phyloP scores from a whole-genome alignment of 2,888 invertebrate genomes.

The Ornithoptera alexandrae region DNA sequence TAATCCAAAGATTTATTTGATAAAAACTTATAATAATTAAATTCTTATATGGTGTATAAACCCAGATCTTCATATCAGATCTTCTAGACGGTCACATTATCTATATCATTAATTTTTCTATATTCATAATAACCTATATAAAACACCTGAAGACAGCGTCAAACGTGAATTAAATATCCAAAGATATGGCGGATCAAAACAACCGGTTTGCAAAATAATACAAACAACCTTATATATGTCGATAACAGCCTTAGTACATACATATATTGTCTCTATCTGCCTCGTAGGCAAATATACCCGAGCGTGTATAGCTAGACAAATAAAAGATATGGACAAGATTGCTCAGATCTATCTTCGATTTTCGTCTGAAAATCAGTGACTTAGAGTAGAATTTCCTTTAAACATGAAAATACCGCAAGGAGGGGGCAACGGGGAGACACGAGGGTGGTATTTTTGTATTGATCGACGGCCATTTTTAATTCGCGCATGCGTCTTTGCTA shows the following conservation, averaged over 20 bases:
- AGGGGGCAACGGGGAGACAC: constrained; percentile 52
- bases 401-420: constrained; percentile 34
- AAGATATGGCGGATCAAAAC: constrained; percentile 22
- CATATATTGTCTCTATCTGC: constrained; percentile 25
- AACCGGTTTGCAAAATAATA: constrained; percentile 19
- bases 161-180: not conserved
- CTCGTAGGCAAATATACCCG: constrained; percentile 29
- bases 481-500: constrained; percentile 57
- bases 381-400: constrained; percentile 44
- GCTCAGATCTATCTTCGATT: constrained; percentile 38
- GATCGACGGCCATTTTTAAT: constrained; percentile 73
- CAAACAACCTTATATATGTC: constrained; percentile 27
- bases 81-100: not conserved
- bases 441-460: constrained; percentile 66
- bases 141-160: not conserved
- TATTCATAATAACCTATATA: not conserved
- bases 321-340: constrained; percentile 61
- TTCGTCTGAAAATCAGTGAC: constrained; percentile 36
- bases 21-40: not conserved
- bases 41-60: not conserved
- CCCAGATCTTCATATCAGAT: not conserved
- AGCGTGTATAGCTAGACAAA: constrained; percentile 49
- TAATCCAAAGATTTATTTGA: not conserved
- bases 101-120: not conserved
- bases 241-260: constrained; percentile 25